Conservation (phyloP, 2,797 vertebrate genomes). For the Melanotaenia maccullochi region DNA sequence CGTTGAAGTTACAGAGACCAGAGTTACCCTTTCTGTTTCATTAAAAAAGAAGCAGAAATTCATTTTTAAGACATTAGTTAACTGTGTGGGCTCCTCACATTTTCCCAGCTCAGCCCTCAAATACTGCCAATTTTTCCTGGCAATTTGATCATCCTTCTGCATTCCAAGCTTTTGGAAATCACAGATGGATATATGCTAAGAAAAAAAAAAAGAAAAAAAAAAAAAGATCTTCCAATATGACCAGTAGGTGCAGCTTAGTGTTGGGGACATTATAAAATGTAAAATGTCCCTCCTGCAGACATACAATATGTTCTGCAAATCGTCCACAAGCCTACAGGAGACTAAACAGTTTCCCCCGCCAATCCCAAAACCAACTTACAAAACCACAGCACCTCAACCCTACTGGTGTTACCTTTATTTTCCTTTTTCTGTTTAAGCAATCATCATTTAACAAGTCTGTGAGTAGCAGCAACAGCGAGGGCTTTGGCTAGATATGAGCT, state of each 20-base stretch:
- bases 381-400: conserved; percentile 59
- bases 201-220: conserved; percentile 14
- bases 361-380: conserved; percentile 71
- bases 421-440: conserved; percentile 67
- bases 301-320: conserved; percentile 18
- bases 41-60: background rate
- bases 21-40: background rate
- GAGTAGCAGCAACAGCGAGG: conserved; percentile 38
- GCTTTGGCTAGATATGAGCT: conserved; percentile 48
- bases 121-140: conserved; percentile 39
- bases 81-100: conserved; percentile 2
- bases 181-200: conserved; percentile 13
- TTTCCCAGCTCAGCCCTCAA: conserved; percentile 42
- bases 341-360: conserved; percentile 53
- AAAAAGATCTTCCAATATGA: conserved; percentile 9
- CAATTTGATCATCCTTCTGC: conserved; percentile 42
- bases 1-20: background rate
- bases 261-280: conserved; percentile 33
- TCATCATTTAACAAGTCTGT: conserved; percentile 67
- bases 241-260: conserved; percentile 20
- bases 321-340: conserved; percentile 16
- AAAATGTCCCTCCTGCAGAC: conserved; percentile 38
- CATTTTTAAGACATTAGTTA: conserved; percentile 1
- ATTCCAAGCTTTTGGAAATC: conserved; percentile 28
- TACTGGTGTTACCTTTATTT: conserved; percentile 44